Evolutionary conservation across 2,888 invertebrate species (phyloP), one percentile per base, ranked within the genome.

Genomic region (Eustalomyia histrio): DNA sequence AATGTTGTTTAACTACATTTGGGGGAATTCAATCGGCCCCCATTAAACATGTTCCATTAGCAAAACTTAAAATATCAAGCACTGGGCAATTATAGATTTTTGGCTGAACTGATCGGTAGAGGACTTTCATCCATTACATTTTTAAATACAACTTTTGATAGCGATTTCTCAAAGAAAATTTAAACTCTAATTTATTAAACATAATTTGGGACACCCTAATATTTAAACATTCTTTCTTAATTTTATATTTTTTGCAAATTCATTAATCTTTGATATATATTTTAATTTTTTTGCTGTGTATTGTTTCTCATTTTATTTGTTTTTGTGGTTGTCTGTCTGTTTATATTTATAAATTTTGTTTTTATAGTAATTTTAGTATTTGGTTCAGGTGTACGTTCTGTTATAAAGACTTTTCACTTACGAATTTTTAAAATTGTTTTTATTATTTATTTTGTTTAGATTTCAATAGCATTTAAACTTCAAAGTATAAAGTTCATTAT

Each of bases 401-500:
- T 14, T 18, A 52, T 52, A 9, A 12, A 18, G 4, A 18, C 10
- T 18, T 18, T 7, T n/a, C 14, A 29, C 18, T 12, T 57, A 12
- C 21, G 8, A n/a, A n/a, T 57, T 29, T 24, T 57, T 53, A 21
- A 21, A 53, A 21, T 21, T 3, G 21, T 21, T 21, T 21, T 53
- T 24, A 10, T 53, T 21, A 3, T 21, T 53, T 24, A 10, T 53
- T 57, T 29, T 29, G 2, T 7, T 57, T 57, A 1, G 7, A 24
- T n/a, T 21, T 21, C 14, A n/a, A 14, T n/a, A 14, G 0, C 18
- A 16, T 43, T 29, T 29, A 29, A 61, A 71, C 69, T 67, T 78
- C 53, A 71, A 74, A 71, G 74, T 69, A 58, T 64, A 18, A 53
- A 73, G 55, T 69, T 80, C 52, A 52, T 17, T 73, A 61, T 64